These are phyloP conservation scores for Orbicella faveolata DNA, from an alignment of 64 coral and sea anemone genomes.

Conservation along the genomic window DNA sequence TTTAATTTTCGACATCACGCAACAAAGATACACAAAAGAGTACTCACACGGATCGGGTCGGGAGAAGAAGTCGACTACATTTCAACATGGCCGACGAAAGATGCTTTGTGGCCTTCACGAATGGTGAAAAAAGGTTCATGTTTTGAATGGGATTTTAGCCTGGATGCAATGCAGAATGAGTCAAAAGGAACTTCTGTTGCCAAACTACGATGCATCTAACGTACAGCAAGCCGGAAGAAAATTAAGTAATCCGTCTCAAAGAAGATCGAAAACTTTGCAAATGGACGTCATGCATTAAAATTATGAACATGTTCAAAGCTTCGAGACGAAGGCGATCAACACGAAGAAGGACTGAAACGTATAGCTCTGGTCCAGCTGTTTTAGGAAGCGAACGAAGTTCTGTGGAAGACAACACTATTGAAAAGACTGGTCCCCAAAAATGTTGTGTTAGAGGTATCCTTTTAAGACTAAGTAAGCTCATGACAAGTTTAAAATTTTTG, in stretches of 20 bases:
- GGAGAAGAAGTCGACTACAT: not conserved
- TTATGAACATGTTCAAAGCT: not conserved
- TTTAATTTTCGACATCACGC: not conserved
- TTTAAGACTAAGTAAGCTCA: not conserved
- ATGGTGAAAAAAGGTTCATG: not conserved
- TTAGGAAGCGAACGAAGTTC: not conserved
- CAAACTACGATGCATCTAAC: not conserved
- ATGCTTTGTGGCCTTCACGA: too few species aligned
- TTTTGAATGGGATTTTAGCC: not conserved
- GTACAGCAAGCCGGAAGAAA: not conserved
- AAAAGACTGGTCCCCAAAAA: not conserved
- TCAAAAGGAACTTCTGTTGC: not conserved
- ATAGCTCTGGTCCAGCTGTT: not conserved
- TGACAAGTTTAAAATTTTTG: too few species aligned
- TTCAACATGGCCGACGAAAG: not conserved
- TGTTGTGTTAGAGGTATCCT: constrained; percentile 38
- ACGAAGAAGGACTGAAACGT: not conserved
- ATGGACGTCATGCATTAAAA: not conserved
- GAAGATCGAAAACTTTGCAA: not conserved
- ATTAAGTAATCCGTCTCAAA: not conserved
- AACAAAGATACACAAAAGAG: not conserved
- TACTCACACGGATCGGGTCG: not conserved
- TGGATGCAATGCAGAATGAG: not conserved
- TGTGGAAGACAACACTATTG: not conserved
- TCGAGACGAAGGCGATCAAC: not conserved